Base-by-base conservation (phyloP, 2,113 vertebrate genomes). In the Podilymbus podiceps region DNA sequence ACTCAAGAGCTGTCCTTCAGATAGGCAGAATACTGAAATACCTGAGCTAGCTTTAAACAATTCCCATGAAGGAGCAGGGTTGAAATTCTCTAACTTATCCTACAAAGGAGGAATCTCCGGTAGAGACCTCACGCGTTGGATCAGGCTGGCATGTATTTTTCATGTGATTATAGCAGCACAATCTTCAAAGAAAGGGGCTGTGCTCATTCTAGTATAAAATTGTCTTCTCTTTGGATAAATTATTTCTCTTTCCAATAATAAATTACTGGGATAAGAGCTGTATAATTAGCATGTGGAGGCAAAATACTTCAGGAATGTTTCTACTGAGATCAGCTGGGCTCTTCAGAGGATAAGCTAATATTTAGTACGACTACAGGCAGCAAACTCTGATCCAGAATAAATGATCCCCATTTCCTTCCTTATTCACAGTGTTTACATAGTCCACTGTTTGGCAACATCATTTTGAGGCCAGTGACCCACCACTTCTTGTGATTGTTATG, bases 401-500 rank as follows among this genome's bases (percentile, higher is more conserved):
- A 95, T 67, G 8, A 76, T 84, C 15, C 27, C 73, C 15, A 11
- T 84, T 96, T 95, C 90, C 93, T 93, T 96, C 78, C 92, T 80
- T 74, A 90, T 77, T 88, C 63, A 76, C 33, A 81, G 58, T 83
- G 69, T 96, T 97, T 96, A 95, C 84, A 93, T 40, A 96, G 92
- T 78, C 66, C 75, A 88, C 77, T 85, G 95, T 96, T 96, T 94
- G 89, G 85, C 88, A 96, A 91, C 46, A 53, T 94, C 83, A 59
- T 95, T 90, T 87, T 91, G 72, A 76, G 81, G 77, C 78, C 86
- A 83, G 78, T 90, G 92, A 97, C 59, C 94, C 74, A 91, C 62
- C 75, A 96, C 77, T 91, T 87, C 93, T 93, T 95, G 95, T 94
- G 72, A 91, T 92, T 95, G 81, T 97, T 93, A 90, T 6, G 11